A percentile compares a stretch with the other conserved stretches of the same genome.
Conservation (phyloP, 35 echinoderm and acorn worm species). For the Apostichopus parvimensis region DNA sequence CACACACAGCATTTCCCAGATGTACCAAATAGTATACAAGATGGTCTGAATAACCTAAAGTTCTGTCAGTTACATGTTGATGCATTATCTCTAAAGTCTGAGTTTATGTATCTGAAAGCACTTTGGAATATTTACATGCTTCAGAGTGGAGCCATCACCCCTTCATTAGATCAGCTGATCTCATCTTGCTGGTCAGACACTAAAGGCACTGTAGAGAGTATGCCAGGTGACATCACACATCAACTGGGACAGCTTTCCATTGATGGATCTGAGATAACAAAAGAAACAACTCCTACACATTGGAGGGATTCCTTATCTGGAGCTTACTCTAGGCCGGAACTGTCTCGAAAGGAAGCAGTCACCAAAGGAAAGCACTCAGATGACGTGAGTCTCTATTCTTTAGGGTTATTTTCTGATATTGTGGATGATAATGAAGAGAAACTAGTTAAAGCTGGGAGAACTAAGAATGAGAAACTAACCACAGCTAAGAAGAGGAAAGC, state of each 20-base stretch:
- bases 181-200: not conserved
- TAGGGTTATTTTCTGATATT: conserved; percentile 36
- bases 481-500: conserved; percentile 51
- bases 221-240: conserved; percentile 20
- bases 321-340: conserved; percentile 15
- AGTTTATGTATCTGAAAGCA: conserved; percentile 31
- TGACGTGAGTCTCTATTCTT: not conserved
- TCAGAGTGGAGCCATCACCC: not conserved
- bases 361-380: not conserved
- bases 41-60: conserved; percentile 17
- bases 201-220: not conserved
- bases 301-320: conserved; percentile 26
- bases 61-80: not conserved
- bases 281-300: conserved; percentile 21
- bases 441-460: not conserved
- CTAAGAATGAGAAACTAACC: conserved; percentile 20
- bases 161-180: conserved; percentile 19
- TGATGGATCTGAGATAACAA: not conserved
- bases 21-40: not conserved
- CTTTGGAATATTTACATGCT: conserved; percentile 16
- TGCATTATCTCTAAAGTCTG: not conserved
- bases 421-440: not conserved
- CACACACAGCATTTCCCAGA: not conserved
- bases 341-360: not conserved
- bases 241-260: conserved; percentile 23